Evolutionary conservation across 2,888 invertebrate genomes (phyloP), one percentile per base, ranked within the genome.

Genomic region (Subacronicta megacephala): DNA sequence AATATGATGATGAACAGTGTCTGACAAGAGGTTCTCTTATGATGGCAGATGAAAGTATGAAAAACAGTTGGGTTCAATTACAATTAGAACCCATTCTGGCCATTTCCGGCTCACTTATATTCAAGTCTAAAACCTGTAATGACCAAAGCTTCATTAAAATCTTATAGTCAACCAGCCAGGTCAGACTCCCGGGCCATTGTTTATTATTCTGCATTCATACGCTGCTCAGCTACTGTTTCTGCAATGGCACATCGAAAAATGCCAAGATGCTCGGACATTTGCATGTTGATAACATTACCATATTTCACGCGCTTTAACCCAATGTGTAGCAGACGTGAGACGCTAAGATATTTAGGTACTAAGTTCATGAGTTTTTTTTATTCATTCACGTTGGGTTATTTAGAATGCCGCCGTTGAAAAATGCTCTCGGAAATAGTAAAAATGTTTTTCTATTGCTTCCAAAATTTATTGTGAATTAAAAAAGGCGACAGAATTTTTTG

Each of bases 231-330:
- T 77, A 76, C 75, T 75, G 81, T 76, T 85, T 87, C 88, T 79
- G 75, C 78, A 83, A 87, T 84, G 75, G 72, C 66, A 81, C 80
- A 65, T 70, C 83, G 80, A 85, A 85, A 85, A 84, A 81, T 80
- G 75, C 74, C 75, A 65, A 81, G 85, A 85, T 86, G 81, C 78
- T 62, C 77, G 74, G 78, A 77, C 55, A 77, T 77, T 73, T 65
- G 58, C 73, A 71, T 55, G 37, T 18, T 12, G 7, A 15, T 13
- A 15, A 31, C 45, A 62, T 62, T 63, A 49, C 23, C 58, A 65
- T 66, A 59, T 52, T 43, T 16, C 38, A 46, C 61, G 47, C 54
- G 45, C 56, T 62, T 52, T 54, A n/a, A 55, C 31, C 47, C 47
- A 15, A 66, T 51, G 51, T 64, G 53, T 58, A 60, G 36, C 63